Evolutionary conservation across 2,888 invertebrate species (phyloP).

Genomic region (Chrysolina americana): DNA sequence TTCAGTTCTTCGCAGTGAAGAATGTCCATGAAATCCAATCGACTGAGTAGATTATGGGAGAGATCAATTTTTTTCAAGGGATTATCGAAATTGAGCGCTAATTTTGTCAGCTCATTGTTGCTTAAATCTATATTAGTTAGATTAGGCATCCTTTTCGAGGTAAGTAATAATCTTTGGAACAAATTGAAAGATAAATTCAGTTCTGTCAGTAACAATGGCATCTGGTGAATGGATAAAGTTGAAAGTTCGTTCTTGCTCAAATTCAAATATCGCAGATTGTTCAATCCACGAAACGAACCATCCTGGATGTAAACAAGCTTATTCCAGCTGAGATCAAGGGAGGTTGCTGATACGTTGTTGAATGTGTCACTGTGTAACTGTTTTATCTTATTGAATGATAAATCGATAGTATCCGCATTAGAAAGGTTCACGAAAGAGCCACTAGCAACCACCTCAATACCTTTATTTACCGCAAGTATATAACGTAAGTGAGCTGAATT

Average conservation of each 20-base stretch:
- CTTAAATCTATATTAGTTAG: constrained; percentile 41
- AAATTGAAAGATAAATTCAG: constrained; percentile 44
- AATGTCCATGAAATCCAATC: constrained; percentile 44
- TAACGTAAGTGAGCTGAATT: constrained; percentile 17
- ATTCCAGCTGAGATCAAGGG: constrained; percentile 48
- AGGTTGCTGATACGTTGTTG: constrained; percentile 35
- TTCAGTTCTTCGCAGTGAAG: constrained; percentile 32
- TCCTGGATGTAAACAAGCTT: constrained; percentile 43
- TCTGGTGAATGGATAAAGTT: constrained; percentile 35
- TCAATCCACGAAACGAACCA: constrained; percentile 37
- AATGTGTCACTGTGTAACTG: constrained; percentile 42
- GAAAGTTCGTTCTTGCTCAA: constrained; percentile 43
- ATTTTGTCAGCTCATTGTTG: constrained; percentile 34
- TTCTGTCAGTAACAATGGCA: constrained; percentile 32
- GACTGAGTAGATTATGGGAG: constrained; percentile 31
- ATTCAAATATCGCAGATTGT: constrained; percentile 37
- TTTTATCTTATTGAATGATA: constrained; percentile 41
- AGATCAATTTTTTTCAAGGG: constrained; percentile 36
- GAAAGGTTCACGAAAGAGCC: constrained; percentile 40
- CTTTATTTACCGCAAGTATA: constrained; percentile 40
- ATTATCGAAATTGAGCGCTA: constrained; percentile 41
- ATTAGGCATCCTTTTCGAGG: constrained; percentile 31
- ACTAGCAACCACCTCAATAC: constrained; percentile 39
- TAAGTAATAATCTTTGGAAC: constrained; percentile 35
- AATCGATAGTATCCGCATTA: constrained; percentile 36